Evolutionary conservation across 2,797 vertebrate species (phyloP).

Genomic region (Hydrocynus forskahlii): DNA sequence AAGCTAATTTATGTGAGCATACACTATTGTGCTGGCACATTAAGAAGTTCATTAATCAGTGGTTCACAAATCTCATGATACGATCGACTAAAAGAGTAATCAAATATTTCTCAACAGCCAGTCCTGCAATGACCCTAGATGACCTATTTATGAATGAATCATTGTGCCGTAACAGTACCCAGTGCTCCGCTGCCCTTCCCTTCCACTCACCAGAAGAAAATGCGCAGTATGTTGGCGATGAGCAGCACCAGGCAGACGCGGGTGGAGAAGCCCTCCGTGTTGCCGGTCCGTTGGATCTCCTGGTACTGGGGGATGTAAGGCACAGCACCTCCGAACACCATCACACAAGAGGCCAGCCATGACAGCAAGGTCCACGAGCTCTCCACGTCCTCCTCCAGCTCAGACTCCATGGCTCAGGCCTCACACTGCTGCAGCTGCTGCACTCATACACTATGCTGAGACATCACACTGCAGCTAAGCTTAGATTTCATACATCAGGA

Average conservation of each 20-base stretch:
- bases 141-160: background rate
- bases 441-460: conserved; percentile 30
- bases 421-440: background rate
- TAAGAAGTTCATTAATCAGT: too few species aligned
- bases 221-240: conserved; percentile 82
- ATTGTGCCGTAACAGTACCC: background rate
- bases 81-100: background rate
- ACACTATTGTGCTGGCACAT: too few species aligned
- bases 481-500: background rate
- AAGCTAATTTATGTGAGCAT: too few species aligned
- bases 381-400: conserved; percentile 68
- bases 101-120: background rate
- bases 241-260: conserved; percentile 83
- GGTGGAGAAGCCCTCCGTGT: conserved; percentile 83
- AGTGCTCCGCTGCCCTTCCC: background rate
- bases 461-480: background rate
- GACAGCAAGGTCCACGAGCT: conserved; percentile 73
- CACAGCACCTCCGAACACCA: conserved; percentile 81
- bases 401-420: conserved; percentile 67
- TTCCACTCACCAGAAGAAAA: conserved; percentile 83
- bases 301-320: conserved; percentile 85
- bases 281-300: conserved; percentile 79
- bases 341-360: conserved; percentile 78
- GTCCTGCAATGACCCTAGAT: background rate
- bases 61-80: background rate